Evolutionary conservation across 2,888 invertebrate genomes (phyloP).

Genomic region (Zygogramma bicolorata): DNA sequence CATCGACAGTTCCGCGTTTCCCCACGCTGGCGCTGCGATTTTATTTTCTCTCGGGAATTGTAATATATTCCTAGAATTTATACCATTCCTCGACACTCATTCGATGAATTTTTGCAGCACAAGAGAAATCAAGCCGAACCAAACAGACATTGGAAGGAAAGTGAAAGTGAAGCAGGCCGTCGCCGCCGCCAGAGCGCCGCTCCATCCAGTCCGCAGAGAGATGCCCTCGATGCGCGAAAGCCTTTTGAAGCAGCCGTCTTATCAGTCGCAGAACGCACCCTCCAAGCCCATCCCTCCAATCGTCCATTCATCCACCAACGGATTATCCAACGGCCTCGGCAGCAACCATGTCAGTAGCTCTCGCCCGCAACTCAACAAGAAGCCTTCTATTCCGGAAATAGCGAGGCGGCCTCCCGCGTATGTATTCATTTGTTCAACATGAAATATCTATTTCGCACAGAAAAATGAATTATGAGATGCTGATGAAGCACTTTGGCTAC

Average conservation of each 20-base stretch:
- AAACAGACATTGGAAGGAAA: slow-evolving; percentile 89
- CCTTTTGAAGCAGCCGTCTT: slow-evolving; percentile 59
- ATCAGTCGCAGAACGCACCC: slow-evolving; percentile 58
- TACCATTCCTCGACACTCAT: no score
- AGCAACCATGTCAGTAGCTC: slow-evolving; percentile 66
- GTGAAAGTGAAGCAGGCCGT: slow-evolving; percentile 78
- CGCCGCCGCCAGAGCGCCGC: slow-evolving; percentile 43
- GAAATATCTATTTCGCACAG: no score
- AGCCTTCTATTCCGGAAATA: slow-evolving; percentile 73
- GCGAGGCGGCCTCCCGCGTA: slow-evolving; percentile 81
- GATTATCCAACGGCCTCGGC: slow-evolving; percentile 60
- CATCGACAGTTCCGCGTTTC: no score
- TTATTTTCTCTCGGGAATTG: no score
- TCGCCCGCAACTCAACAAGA: slow-evolving; percentile 65
- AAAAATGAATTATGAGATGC: no score
- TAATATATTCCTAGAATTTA: no score
- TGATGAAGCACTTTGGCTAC: no score
- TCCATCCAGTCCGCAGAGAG: slow-evolving; percentile 56
- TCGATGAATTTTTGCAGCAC: slow-evolving; percentile 72
- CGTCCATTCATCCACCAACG: slow-evolving; percentile 57
- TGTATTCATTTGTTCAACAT: no score
- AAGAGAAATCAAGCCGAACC: slow-evolving; percentile 92
- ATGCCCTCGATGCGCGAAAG: slow-evolving; percentile 60
- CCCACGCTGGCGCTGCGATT: no score
- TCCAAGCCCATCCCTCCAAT: slow-evolving; percentile 55